A percentile compares a stretch with the other conserved stretches of the same genome.
Conservation (phyloP, 2,797 vertebrate genomes). For the Parambassis ranga region DNA sequence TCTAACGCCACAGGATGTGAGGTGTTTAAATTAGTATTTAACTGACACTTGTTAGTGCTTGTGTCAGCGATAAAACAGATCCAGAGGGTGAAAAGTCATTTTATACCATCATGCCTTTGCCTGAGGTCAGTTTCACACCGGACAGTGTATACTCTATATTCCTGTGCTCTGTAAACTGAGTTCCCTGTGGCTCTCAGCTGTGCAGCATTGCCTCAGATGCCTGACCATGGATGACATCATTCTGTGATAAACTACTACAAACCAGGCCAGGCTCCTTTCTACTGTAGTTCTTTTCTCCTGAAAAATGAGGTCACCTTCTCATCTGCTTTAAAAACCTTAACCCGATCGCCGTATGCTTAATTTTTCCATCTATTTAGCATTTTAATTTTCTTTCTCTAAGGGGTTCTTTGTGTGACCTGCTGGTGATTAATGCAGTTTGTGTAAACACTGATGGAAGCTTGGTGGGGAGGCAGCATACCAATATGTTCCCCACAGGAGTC, state of each 20-base stretch:
- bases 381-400: neutral
- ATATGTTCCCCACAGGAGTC: constrained; percentile 98
- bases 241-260: constrained; percentile 26
- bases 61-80: neutral
- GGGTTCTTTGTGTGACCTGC: neutral
- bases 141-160: constrained; percentile 1
- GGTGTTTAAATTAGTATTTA: constrained; percentile 3
- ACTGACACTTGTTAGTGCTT: neutral
- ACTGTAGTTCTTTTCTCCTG: neutral
- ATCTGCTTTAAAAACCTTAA: constrained; percentile 3
- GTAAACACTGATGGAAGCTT: neutral
- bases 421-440: neutral
- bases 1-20: neutral
- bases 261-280: constrained; percentile 3
- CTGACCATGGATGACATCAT: constrained; percentile 12
- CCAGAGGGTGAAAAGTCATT: neutral
- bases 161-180: constrained; percentile 1
- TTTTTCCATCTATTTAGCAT: neutral
- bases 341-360: neutral
- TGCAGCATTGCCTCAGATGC: neutral
- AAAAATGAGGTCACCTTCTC: constrained; percentile 36
- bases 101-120: neutral
- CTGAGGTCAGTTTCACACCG: neutral
- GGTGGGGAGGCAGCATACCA: constrained; percentile 76
- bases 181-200: neutral